Base-by-base conservation (phyloP, 2,797 vertebrate species). In the Enteromius radiatus region DNA sequence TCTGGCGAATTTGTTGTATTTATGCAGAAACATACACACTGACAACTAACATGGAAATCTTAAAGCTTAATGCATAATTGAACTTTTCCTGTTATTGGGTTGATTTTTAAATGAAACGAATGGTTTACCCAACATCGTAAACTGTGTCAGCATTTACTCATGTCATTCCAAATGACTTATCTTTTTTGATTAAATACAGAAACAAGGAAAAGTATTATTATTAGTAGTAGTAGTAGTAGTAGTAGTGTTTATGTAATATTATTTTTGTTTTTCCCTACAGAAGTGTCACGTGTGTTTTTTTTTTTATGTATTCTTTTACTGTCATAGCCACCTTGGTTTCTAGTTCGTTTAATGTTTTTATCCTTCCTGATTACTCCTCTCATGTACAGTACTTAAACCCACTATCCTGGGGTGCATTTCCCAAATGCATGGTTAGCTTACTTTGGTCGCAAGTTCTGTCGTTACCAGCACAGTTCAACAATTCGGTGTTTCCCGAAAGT, bases 1-100 rank as follows among this genome's bases (percentile, higher is more conserved):
- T 84, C 84, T 68, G 31, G 21, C 52, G 81, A 90, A 88, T 89
- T 81, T 88, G 2, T 2, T 43, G 49, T 5, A 45, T 71, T 73
- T 41, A 84, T 52, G 41, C 8, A 31, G 33, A 80, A 64, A 80
- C 43, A 54, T 8, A 36, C 49, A 80, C 21, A 56, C 45, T 73
- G 33, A 6, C 61, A 79, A 61, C n/a, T 52, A 49, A 36, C 14
- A 36, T 15, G 49, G 49, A 69, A 43, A 80, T 41, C 3, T 17
- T 63, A 14, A 49, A 65, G 11, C 26, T 15, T 65, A n/a, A 4
- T 33, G 19, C 49, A 54, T 36, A n/a, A 8, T 36, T 54, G 21
- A 5, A n/a, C 10, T 1, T 52, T 73, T 33, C 28, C 11, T n/a
- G 70, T 73, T 52, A 33, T 8, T 73, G 47, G 11, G 7, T 10